phyloP scores from a whole-genome alignment of 2,113 vertebrate species.

The Sinocyclocheilus maitianheensis region DNA sequence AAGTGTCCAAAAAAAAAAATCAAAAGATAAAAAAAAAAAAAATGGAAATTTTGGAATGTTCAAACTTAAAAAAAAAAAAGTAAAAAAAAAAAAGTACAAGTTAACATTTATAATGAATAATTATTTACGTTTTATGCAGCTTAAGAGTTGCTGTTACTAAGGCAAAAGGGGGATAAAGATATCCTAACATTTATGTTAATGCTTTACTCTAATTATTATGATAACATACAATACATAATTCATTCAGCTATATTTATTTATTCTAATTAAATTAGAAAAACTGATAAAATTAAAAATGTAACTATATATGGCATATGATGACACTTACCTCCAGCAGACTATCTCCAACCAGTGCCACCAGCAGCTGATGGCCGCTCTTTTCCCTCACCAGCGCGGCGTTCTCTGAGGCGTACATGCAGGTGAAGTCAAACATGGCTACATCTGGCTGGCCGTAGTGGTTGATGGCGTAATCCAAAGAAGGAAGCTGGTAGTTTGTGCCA shows the following conservation, averaged over 20 bases:
- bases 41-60: too few species aligned
- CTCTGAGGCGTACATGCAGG: conserved; percentile 96
- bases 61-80: not conserved
- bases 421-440: conserved; percentile 98
- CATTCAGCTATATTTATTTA: not conserved
- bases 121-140: not conserved
- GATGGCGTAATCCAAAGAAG: conserved; percentile 92
- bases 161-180: not conserved
- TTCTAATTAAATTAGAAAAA: not conserved
- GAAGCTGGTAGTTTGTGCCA: conserved; percentile 95
- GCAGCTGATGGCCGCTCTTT: conserved; percentile 83
- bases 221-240: not conserved
- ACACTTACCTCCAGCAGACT: conserved; percentile 90
- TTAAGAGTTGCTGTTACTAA: not conserved
- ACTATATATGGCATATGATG: not conserved
- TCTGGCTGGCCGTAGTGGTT: conserved; percentile 92
- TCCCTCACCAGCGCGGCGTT: conserved; percentile 89
- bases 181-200: not conserved
- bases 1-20: not conserved
- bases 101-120: not conserved
- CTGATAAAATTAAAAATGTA: not conserved
- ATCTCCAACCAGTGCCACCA: conserved; percentile 93
- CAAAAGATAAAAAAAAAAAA: not conserved
- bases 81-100: not conserved
- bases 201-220: not conserved